Evolutionary conservation across 2,888 invertebrate genomes (phyloP).

Genomic region (Geophilus truncorum): DNA sequence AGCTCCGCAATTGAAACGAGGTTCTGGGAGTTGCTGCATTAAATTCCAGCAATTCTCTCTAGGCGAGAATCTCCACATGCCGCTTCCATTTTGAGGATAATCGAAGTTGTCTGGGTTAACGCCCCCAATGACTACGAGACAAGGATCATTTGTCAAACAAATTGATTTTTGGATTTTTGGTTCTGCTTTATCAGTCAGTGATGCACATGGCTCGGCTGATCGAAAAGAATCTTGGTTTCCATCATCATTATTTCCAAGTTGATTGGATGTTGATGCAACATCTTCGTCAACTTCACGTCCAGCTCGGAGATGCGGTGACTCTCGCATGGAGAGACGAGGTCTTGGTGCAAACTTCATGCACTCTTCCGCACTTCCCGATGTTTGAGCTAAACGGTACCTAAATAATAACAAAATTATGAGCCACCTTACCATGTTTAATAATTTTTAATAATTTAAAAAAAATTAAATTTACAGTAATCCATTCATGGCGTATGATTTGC

Average conservation of each 20-base stretch:
- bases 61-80: neutral
- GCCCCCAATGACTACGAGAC: neutral
- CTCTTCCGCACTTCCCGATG: neutral
- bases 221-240: no score
- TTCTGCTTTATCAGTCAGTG: no score
- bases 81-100: neutral
- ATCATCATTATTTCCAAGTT: no score
- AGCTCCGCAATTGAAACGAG: neutral
- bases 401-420: neutral
- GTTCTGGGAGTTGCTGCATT: neutral
- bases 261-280: no score
- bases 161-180: neutral
- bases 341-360: neutral
- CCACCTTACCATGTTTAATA: neutral
- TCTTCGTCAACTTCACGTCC: neutral
- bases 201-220: no score
- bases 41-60: neutral
- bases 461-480: conserved; percentile 11
- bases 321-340: neutral
- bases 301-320: neutral
- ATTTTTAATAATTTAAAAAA: neutral
- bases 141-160: neutral
- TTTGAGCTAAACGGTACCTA: neutral
- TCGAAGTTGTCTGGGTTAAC: neutral
- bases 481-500: neutral